phyloP scores from a whole-genome alignment of 1,140 invertebrate genomes.

The Gonatopus flavifemur region DNA sequence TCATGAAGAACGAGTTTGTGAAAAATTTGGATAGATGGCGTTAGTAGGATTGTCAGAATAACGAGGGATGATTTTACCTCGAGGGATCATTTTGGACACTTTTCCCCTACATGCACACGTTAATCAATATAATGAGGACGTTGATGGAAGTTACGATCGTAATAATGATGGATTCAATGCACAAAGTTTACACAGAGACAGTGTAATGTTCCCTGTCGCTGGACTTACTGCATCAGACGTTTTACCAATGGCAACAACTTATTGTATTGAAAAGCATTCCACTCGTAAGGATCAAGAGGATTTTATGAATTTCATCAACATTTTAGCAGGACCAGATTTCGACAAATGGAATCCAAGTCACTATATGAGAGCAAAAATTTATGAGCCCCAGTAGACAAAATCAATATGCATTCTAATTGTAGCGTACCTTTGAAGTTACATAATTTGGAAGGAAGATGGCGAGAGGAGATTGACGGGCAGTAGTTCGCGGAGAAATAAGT shows the following conservation, averaged over 20 bases:
- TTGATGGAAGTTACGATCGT: too few relatives aligned
- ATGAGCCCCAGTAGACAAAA: conserved; percentile 8
- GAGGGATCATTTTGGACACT: too few relatives aligned
- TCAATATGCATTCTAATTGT: conserved; percentile 9
- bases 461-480: too few relatives aligned
- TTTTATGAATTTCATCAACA: conserved; percentile 10
- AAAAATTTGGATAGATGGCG: too few relatives aligned
- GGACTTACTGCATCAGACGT: neutral
- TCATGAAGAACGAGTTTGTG: too few relatives aligned
- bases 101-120: too few relatives aligned
- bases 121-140: too few relatives aligned
- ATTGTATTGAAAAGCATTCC: neutral
- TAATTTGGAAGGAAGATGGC: too few relatives aligned
- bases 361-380: conserved; percentile 6
- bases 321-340: conserved; percentile 5
- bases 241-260: neutral
- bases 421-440: neutral
- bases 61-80: too few relatives aligned
- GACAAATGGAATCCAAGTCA: conserved; percentile 6
- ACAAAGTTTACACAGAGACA: neutral
- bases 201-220: neutral
- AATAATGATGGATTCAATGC: too few relatives aligned
- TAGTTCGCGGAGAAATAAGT: too few relatives aligned
- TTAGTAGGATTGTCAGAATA: too few relatives aligned
- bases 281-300: neutral